Evolutionary conservation across 2,888 invertebrate genomes (phyloP).

Genomic region (Caenorhabditis wallacei): DNA sequence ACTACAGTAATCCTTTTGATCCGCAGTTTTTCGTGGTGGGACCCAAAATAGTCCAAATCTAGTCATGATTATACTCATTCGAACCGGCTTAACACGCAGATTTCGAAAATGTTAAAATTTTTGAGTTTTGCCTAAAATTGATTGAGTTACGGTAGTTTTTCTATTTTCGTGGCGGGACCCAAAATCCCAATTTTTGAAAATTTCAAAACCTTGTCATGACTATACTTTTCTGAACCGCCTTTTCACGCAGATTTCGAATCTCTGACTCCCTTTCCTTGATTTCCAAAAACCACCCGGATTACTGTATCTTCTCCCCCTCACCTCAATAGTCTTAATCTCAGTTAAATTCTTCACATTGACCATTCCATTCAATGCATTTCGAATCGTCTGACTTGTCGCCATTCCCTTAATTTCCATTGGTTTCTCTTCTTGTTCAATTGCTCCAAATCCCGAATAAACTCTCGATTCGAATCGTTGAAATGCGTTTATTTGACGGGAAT

Average conservation of each 20-base stretch:
- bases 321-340: constrained; percentile 32
- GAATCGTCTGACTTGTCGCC: constrained; percentile 4
- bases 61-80: neutral
- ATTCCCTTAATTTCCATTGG: constrained; percentile 14
- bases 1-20: no score
- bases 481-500: constrained; percentile 42
- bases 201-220: neutral
- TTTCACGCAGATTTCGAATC: no score
- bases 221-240: no score
- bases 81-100: neutral
- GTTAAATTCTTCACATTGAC: constrained; percentile 5
- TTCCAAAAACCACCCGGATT: neutral
- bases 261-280: no score
- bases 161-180: constrained; percentile 3
- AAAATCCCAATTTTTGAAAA: neutral
- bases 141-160: neutral
- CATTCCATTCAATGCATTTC: constrained; percentile 43
- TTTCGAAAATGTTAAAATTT: neutral
- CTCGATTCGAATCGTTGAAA: constrained; percentile 36
- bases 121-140: no score
- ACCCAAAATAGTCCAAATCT: neutral
- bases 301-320: neutral
- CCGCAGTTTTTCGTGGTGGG: no score
- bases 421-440: neutral
- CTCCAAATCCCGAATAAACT: constrained; percentile 14